phyloP scores from a whole-genome alignment of 2,797 vertebrate genomes.

The Typhlichthys subterraneus region DNA sequence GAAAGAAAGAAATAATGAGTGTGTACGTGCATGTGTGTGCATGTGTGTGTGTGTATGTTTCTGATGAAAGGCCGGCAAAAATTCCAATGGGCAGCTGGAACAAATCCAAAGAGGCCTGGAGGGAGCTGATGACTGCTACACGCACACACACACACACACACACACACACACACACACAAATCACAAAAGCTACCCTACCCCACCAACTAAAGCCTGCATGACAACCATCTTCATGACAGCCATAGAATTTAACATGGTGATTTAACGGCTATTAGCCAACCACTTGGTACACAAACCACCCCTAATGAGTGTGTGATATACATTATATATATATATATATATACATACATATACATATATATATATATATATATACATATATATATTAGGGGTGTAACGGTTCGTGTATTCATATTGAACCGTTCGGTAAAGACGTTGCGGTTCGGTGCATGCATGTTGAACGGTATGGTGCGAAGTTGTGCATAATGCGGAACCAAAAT shows the following conservation, averaged over 20 bases:
- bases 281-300: slow-evolving; percentile 23
- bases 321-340: too few species aligned
- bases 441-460: too few species aligned
- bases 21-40: slow-evolving; percentile 4
- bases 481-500: too few species aligned
- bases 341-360: neutral
- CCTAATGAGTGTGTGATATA: slow-evolving; percentile 20
- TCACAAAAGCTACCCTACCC: neutral
- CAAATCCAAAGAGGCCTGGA: slow-evolving; percentile 34
- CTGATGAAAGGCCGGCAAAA: slow-evolving; percentile 54
- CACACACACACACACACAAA: slow-evolving; percentile 1
- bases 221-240: slow-evolving; percentile 41
- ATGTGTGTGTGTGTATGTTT: neutral
- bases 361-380: too few species aligned
- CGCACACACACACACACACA: neutral
- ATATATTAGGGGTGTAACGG: too few species aligned
- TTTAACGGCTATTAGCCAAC: slow-evolving; percentile 37
- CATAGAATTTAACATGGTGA: slow-evolving; percentile 29
- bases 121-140: neutral
- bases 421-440: too few species aligned
- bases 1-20: neutral
- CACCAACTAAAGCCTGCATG: slow-evolving; percentile 27
- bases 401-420: too few species aligned
- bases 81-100: slow-evolving; percentile 56
- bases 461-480: too few species aligned